Conservation (phyloP, 2,888 invertebrate species). For the Agonopterix heracliana region DNA sequence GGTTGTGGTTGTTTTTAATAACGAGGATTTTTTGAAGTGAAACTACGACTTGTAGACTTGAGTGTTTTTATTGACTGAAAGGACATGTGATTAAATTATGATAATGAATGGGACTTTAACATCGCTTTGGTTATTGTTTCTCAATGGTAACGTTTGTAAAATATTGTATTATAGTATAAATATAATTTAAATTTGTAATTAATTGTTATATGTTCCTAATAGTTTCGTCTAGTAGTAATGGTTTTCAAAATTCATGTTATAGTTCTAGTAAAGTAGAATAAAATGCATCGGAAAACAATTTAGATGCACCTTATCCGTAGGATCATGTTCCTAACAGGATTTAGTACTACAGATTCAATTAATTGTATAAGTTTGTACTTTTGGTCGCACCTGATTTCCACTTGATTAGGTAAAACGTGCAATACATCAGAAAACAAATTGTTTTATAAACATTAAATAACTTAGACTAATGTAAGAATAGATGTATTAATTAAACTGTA, state of each 20-base stretch:
- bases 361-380: constrained; percentile 10
- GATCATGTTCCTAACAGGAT: background rate
- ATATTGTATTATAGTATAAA: constrained; percentile 14
- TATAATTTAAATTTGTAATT: constrained; percentile 58
- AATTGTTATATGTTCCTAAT: constrained; percentile 72
- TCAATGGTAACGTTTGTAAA: constrained; percentile 6
- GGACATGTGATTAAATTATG: constrained; percentile 1
- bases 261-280: constrained; percentile 30
- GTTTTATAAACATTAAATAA: constrained; percentile 50
- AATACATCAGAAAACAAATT: constrained; percentile 57
- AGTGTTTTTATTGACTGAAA: constrained; percentile 1
- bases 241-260: constrained; percentile 48
- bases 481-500: constrained; percentile 23
- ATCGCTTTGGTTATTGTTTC: background rate
- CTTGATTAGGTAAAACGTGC: constrained; percentile 49
- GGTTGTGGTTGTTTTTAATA: constrained; percentile 26
- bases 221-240: constrained; percentile 56
- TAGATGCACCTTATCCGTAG: constrained; percentile 25
- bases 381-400: constrained; percentile 22
- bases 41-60: constrained; percentile 9
- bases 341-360: background rate
- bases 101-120: background rate
- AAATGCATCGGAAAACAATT: constrained; percentile 23
- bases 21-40: constrained; percentile 30
- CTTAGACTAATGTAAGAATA: constrained; percentile 32